A percentile compares a stretch with the other conserved stretches of the same genome.
These are phyloP conservation scores for Pantherophis guttatus DNA, from an alignment of 2,113 vertebrate species.

Conservation along the genomic window DNA sequence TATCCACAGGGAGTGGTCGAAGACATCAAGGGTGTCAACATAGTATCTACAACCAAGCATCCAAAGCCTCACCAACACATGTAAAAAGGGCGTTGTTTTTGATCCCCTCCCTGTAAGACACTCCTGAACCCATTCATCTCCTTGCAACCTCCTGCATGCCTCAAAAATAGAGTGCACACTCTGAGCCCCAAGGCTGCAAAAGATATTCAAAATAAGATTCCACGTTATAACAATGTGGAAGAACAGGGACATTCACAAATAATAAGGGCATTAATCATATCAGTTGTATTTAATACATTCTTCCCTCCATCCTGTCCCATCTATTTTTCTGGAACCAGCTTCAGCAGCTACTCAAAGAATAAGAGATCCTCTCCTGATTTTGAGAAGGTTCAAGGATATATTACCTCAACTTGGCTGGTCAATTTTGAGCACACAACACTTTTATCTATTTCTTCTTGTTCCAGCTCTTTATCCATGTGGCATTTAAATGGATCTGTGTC, in stretches of 20 bases:
- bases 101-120: not conserved
- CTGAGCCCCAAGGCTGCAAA: not conserved
- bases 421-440: constrained; percentile 68
- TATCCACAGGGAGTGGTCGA: not conserved
- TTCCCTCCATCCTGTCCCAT: not conserved
- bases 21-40: not conserved
- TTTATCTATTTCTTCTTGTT: constrained; percentile 80
- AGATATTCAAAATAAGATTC: not conserved
- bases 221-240: not conserved
- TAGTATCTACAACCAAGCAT: not conserved
- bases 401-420: constrained; percentile 80
- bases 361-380: not conserved
- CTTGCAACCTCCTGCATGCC: not conserved
- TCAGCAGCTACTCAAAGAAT: not conserved
- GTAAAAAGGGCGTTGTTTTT: not conserved
- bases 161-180: not conserved
- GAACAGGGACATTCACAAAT: not conserved
- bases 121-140: not conserved
- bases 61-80: not conserved
- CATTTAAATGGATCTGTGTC: constrained; percentile 81
- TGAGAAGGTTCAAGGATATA: not conserved
- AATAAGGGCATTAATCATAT: not conserved
- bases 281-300: not conserved
- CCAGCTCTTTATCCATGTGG: constrained; percentile 80
- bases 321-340: not conserved